Conservation (phyloP, 2,797 vertebrate species). For the Vipera ursinii region DNA sequence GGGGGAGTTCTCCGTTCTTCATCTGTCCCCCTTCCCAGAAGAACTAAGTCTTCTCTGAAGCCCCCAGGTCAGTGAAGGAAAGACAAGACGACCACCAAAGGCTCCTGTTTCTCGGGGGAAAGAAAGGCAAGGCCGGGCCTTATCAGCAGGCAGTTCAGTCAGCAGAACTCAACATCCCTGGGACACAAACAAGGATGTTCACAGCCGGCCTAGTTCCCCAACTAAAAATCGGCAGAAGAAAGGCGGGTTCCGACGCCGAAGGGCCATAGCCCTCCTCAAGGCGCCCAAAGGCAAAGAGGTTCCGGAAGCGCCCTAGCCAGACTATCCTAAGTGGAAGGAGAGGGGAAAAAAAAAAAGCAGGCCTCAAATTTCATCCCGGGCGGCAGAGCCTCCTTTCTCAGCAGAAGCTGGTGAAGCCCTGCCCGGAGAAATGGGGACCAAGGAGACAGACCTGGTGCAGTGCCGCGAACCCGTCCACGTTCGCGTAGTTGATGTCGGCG, state of each 20-base stretch:
- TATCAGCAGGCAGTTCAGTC: neutral
- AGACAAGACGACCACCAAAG: neutral
- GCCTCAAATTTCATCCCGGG: neutral
- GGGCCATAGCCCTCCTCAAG: neutral
- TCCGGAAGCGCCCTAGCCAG: neutral
- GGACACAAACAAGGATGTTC: neutral
- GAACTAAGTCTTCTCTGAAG: neutral
- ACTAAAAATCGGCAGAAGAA: neutral
- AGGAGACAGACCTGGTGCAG: constrained; percentile 88
- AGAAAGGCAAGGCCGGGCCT: neutral
- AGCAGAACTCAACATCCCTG: neutral
- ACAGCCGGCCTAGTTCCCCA: neutral
- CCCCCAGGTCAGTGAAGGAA: neutral
- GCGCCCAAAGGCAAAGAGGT: neutral
- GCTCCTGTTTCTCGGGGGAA: no score
- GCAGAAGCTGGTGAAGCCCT: neutral
- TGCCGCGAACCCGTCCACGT: constrained; percentile 97
- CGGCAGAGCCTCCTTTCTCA: neutral
- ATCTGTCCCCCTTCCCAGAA: no score
- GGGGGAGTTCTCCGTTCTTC: neutral
- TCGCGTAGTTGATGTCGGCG: constrained; percentile 99
- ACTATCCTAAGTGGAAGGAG: no score
- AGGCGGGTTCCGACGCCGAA: neutral
- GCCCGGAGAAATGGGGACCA: neutral
- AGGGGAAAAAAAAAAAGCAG: no score